A percentile compares a stretch with the other conserved stretches of the same genome.
phyloP scores from a whole-genome alignment of 2,888 invertebrate genomes.

The Mythimna impura region DNA sequence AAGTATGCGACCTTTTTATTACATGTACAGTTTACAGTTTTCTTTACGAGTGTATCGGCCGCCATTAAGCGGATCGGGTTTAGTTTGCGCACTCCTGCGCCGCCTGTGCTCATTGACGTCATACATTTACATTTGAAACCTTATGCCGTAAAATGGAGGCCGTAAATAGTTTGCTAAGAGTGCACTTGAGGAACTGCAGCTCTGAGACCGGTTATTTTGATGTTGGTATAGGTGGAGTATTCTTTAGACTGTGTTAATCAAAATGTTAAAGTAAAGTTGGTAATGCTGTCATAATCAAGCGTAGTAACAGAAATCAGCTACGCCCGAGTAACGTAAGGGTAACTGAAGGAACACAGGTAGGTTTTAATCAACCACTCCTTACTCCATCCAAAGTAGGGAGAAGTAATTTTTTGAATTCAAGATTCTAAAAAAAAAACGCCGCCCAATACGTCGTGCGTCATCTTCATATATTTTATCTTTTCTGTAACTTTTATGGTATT shows the following conservation, averaged over 20 bases:
- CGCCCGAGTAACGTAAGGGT: too few species aligned
- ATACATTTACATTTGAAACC: slow-evolving; percentile 60
- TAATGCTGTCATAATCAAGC: neutral
- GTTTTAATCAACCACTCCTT: too few species aligned
- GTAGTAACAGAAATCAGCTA: neutral
- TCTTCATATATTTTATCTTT: too few species aligned
- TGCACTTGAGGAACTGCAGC: slow-evolving; percentile 57
- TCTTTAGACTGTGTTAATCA: neutral
- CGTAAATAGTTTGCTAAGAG: slow-evolving; percentile 67
- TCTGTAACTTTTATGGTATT: too few species aligned
- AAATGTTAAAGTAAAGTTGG: too few species aligned
- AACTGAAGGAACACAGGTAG: too few species aligned
- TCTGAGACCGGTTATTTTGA: slow-evolving; percentile 43
- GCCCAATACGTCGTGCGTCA: too few species aligned
- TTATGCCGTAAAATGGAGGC: slow-evolving; percentile 62
- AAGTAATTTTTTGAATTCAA: too few species aligned
- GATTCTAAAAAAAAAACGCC: too few species aligned
- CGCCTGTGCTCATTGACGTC: slow-evolving; percentile 68
- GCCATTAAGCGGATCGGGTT: slow-evolving; percentile 63
- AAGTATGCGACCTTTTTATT: slow-evolving; percentile 50
- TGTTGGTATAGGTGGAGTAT: neutral
- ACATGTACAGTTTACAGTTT: slow-evolving; percentile 63
- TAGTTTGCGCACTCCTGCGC: slow-evolving; percentile 60
- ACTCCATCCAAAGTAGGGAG: too few species aligned
- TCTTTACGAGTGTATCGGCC: slow-evolving; percentile 67